Base-by-base conservation (phyloP, 2,888 invertebrate genomes). In the Orgyia antiqua region DNA sequence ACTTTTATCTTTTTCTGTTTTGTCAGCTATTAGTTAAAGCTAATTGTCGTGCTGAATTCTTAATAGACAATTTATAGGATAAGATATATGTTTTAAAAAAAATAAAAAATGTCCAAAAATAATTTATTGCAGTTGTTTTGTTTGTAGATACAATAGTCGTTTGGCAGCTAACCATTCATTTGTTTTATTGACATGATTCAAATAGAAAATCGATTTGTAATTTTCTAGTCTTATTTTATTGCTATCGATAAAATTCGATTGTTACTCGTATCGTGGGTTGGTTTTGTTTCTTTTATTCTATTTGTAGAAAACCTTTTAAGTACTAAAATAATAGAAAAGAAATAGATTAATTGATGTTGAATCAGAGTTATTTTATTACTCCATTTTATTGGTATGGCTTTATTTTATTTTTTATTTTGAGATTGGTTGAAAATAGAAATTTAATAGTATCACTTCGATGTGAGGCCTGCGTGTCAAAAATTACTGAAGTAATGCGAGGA, bases 261-360 rank as follows among this genome's bases (percentile, higher is more conserved):
- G 20, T 20, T 20, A 9, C 2, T 2, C 9, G 20, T 8, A 20
- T 20, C 31, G 24, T 34, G 41, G 26, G 38, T 15, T 15, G 15
- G 15, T 15, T 15, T 15, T 15, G 4, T 15, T 15, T 15, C 15
- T 15, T 15, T 4, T 15, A 15, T 15, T 15, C 6, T 15, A 15
- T 15, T 15, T 4, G 6, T 15, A 4, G 15, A 15, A 15, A 15
- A 15, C 15, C 15, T 4, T 15, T 15, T 15, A 15, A 15, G n/a
- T n/a, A n/a, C n/a, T n/a, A n/a, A n/a, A n/a, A n/a, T n/a, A n/a
- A n/a, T n/a, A n/a, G n/a, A n/a, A n/a, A n/a, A n/a, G n/a, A n/a
- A n/a, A n/a, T n/a, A n/a, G n/a, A n/a, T n/a, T n/a, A n/a, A n/a
- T n/a, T n/a, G n/a, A n/a, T n/a, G n/a, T n/a, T n/a, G n/a, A n/a